phyloP scores from a whole-genome alignment of 1,140 invertebrate genomes.

The Procambarus clarkii region DNA sequence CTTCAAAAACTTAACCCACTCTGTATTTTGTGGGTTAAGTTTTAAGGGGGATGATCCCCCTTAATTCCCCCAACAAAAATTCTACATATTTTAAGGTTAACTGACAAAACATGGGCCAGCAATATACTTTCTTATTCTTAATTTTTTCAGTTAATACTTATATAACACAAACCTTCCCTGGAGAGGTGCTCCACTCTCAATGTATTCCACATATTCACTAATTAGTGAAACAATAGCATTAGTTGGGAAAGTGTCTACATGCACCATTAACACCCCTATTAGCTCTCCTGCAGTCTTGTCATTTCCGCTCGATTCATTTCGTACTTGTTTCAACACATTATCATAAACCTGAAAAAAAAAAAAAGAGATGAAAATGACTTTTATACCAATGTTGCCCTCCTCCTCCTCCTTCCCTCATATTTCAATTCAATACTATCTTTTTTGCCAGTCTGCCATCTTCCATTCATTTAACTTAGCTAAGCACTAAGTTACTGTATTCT shows the following conservation, averaged over 20 bases:
- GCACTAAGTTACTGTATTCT: not conserved
- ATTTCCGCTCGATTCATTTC: conserved; percentile 25
- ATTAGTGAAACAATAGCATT: conserved; percentile 37
- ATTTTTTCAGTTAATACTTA: not conserved
- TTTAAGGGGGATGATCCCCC: too few relatives aligned
- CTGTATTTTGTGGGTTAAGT: too few relatives aligned
- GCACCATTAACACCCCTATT: conserved; percentile 57
- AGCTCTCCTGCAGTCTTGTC: conserved; percentile 51
- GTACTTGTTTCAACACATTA: conserved; percentile 30
- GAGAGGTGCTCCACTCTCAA: conserved; percentile 37
- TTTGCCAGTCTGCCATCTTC: not conserved
- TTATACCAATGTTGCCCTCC: not conserved
- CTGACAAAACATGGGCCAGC: too few relatives aligned
- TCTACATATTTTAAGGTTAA: too few relatives aligned
- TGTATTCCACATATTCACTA: conserved; percentile 51
- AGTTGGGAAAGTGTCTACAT: conserved; percentile 57
- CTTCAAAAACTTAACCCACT: too few relatives aligned
- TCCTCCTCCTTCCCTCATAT: not conserved
- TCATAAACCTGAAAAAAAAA: conserved; percentile 57
- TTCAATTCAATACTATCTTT: not conserved
- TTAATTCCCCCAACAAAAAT: not conserved
- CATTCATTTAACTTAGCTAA: not conserved
- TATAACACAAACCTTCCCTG: conserved; percentile 54
- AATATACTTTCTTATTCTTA: too few relatives aligned
- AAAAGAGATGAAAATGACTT: not conserved